Evolutionary conservation across 2,113 vertebrate genomes (phyloP), one percentile per base, ranked within the genome.

Genomic region (Bucco capensis): DNA sequence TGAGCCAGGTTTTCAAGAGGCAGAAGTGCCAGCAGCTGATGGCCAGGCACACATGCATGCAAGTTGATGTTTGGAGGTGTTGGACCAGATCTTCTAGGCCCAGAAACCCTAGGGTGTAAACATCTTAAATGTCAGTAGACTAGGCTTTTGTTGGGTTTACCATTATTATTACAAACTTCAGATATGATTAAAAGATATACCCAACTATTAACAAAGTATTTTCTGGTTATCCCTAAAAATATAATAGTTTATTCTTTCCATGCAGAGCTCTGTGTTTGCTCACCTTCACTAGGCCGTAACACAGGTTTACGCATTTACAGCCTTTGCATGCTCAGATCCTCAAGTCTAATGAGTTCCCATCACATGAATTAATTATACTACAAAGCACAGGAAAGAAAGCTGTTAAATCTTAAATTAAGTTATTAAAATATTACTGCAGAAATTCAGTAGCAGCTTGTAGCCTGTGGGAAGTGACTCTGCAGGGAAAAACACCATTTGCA

Each of bases 331-430:
- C 64, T 54, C 82, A 74, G 56, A 88, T 88, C 27, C 50, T n/a
- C n/a, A 64, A 72, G 33, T 81, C 65, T 90, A 88, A 87, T 51
- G 40, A 81, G 77, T 78, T 82, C 28, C 49, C 14, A 66, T 79
- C 74, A 73, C 58, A 62, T 79, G 30, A 94, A 89, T 92, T 94
- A 93, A 92, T 95, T 95, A 93, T 90, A 79, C 71, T 81, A 80
- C 66, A 86, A 90, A 93, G 77, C 62, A 84, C 37, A 70, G 50
- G 58, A 83, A 92, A 86, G 76, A 88, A 93, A 70, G 46, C 71
- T n/a, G 49, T 89, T 92, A 92, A 87, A 85, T 87, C 78, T 89
- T 78, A 90, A 66, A 92, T 95, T 93, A 93, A 93, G 79, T 89
- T 94, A 93, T 90, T 86, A 92, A 95, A 95, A 87, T 94, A 93